These are phyloP conservation scores for Chrysotoxum bicinctum DNA, from an alignment of 2,888 invertebrate species.

Conservation along the genomic window DNA sequence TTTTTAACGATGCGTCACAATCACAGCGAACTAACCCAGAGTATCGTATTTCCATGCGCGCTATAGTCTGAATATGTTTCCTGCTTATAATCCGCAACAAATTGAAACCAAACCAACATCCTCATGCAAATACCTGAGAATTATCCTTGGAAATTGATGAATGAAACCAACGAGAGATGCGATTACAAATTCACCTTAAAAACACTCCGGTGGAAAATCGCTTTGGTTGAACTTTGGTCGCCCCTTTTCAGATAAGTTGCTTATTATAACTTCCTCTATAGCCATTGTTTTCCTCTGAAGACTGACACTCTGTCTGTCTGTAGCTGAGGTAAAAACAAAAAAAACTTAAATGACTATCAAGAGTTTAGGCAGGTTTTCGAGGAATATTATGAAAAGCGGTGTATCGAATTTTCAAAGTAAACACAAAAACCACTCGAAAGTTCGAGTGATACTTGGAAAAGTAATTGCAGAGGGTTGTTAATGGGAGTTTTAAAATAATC, in stretches of 20 bases:
- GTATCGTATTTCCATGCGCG: slow-evolving; percentile 44
- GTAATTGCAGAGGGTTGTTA: not conserved
- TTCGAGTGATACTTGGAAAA: slow-evolving; percentile 44
- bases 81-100: slow-evolving; percentile 63
- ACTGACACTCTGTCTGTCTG: not conserved
- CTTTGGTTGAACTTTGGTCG: slow-evolving; percentile 39
- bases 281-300: slow-evolving; percentile 28
- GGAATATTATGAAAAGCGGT: slow-evolving; percentile 22
- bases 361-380: not conserved
- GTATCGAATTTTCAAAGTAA: slow-evolving; percentile 64
- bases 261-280: slow-evolving; percentile 38
- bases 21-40: not conserved
- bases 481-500: slow-evolving; percentile 1
- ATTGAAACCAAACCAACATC: slow-evolving; percentile 46
- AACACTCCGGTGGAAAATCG: slow-evolving; percentile 24
- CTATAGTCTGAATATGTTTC: slow-evolving; percentile 25
- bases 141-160: slow-evolving; percentile 58
- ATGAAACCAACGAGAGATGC: slow-evolving; percentile 44
- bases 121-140: slow-evolving; percentile 62
- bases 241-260: slow-evolving; percentile 8
- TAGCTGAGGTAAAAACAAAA: not conserved
- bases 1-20: slow-evolving; percentile 57
- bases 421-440: slow-evolving; percentile 12
- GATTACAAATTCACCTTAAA: slow-evolving; percentile 71
- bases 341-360: slow-evolving; percentile 7